Evolutionary conservation across 2,888 invertebrate species (phyloP), one percentile per base, ranked within the genome.

Genomic region (Listrodromus nycthemerus): DNA sequence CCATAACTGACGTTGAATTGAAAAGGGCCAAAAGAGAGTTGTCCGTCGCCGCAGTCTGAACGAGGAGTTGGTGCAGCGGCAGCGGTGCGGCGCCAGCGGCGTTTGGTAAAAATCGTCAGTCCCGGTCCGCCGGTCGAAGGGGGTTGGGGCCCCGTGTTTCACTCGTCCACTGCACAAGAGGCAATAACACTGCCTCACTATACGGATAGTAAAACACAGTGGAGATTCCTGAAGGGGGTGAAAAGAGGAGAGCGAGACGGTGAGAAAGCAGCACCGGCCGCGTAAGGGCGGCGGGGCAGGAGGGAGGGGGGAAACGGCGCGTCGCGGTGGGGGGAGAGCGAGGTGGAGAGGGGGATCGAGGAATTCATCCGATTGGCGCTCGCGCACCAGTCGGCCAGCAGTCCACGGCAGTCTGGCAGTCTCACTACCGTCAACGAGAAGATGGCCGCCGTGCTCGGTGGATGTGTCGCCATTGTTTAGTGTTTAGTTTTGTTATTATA

Each of bases 391-490:
- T 91, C 80, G 67, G 61, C 74, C 58, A 75, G 69, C 74, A 55
- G 24, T 48, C 33, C 48, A 55, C 50, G 80, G 61, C 63, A 37
- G 80, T 81, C 84, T 78, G 84, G 78, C 84, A 84, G 84, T 82
- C 79, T 80, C 78, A 82, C 89, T 90, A 90, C 93, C 92, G 92
- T 95, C 95, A 95, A 95, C 95, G 94, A 95, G 96, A 96, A 96
- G 96, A 96, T 97, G 97, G 97, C 96, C 96, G 96, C 95, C 95
- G 95, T 95, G 95, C 95, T 95, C 95, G 95, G 95, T 96, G 96
- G 95, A 95, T 95, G 95, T 96, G 95, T 96, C 95, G 96, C 95
- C 96, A 96, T 96, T 96, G 96, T 96, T 96, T 96, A 96, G 95
- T 92, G 91, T 91, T 92, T 93, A 92, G 90, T 92, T 90, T 37